phyloP scores from a whole-genome alignment of 2,888 invertebrate genomes.

The Teleiodes luculella region DNA sequence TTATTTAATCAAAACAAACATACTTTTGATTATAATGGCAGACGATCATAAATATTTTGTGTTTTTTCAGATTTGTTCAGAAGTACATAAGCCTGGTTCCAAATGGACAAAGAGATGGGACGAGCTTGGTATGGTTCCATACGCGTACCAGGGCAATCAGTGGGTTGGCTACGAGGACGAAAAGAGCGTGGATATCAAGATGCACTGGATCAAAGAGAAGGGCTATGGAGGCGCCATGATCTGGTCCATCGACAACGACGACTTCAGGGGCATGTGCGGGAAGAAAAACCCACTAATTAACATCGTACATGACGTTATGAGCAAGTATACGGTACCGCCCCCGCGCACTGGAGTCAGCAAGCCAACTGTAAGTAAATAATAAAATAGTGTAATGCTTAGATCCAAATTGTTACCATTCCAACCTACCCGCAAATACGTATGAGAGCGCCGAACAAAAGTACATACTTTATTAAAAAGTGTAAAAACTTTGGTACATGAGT shows the following conservation, averaged over 20 bases:
- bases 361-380: conserved; percentile 81
- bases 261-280: conserved; percentile 91
- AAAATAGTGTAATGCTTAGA: background rate
- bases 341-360: conserved; percentile 81
- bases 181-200: conserved; percentile 90
- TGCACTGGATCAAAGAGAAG: conserved; percentile 91
- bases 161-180: conserved; percentile 95
- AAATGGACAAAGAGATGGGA: conserved; percentile 93
- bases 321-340: conserved; percentile 82
- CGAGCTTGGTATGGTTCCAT: conserved; percentile 89
- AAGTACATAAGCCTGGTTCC: conserved; percentile 82
- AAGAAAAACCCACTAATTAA: conserved; percentile 86
- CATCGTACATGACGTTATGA: conserved; percentile 85
- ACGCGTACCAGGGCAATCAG: conserved; percentile 90
- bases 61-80: conserved; percentile 84
- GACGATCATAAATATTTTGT: too few relatives aligned
- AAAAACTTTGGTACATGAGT: too few relatives aligned
- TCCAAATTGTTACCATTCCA: too few relatives aligned
- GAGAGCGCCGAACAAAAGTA: too few relatives aligned
- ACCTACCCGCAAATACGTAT: too few relatives aligned
- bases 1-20: too few relatives aligned
- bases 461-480: too few relatives aligned
- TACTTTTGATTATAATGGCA: too few relatives aligned
- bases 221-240: conserved; percentile 92
- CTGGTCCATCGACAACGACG: conserved; percentile 96